Conservation (phyloP, 2,113 vertebrate species). For the Sylvietta virens region DNA sequence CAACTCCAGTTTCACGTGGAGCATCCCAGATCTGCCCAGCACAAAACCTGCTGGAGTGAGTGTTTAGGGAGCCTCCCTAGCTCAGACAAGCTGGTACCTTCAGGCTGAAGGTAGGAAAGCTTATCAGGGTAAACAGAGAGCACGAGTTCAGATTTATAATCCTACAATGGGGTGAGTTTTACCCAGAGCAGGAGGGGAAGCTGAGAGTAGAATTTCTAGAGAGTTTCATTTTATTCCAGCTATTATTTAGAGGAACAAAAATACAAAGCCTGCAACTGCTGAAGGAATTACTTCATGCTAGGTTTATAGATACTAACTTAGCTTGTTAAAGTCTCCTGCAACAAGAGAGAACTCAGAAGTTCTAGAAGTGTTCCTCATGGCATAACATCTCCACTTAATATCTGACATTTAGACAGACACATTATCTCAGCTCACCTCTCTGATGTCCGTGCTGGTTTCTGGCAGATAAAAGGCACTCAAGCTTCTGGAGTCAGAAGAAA, state of each 20-base stretch:
- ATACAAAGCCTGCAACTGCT: not conserved
- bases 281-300: not conserved
- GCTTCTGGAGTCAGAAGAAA: not conserved
- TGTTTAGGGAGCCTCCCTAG: fast-evolving
- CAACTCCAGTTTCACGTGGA: not conserved
- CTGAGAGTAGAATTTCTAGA: not conserved
- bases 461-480: not conserved
- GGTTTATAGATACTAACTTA: not conserved
- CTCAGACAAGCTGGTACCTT: not conserved
- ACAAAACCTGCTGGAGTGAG: too few relatives aligned
- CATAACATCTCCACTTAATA: not conserved
- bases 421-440: not conserved
- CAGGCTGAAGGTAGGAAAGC: not conserved
- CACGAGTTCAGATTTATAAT: not conserved
- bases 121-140: not conserved
- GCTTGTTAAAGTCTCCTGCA: not conserved
- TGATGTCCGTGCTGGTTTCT: fast-evolving
- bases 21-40: not conserved
- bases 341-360: not conserved
- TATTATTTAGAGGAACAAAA: not conserved
- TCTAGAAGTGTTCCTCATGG: not conserved
- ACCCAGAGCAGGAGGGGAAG: not conserved
- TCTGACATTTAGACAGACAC: not conserved
- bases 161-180: not conserved
- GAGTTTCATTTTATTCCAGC: not conserved